phyloP scores from a whole-genome alignment of 2,113 vertebrate genomes.

The Suncus etruscus region DNA sequence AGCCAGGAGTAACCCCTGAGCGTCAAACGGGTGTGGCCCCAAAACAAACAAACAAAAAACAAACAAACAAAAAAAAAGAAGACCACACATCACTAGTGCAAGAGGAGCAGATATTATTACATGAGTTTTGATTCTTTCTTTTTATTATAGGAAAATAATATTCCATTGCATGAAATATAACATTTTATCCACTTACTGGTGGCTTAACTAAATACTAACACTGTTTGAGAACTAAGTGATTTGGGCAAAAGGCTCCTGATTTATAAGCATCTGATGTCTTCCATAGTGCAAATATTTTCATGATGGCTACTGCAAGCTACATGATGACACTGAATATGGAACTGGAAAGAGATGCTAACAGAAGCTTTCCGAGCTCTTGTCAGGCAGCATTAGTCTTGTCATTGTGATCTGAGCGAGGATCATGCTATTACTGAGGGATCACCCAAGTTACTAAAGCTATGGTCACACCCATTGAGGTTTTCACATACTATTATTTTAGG shows the following conservation, averaged over 20 bases:
- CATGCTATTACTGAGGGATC: not conserved
- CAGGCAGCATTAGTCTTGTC: not conserved
- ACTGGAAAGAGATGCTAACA: slow-evolving; percentile 24
- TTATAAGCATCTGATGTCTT: slow-evolving; percentile 33
- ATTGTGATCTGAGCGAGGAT: not conserved
- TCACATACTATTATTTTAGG: not conserved
- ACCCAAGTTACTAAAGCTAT: not conserved
- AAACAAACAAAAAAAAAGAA: no score
- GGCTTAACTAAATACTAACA: not conserved
- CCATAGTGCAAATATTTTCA: not conserved
- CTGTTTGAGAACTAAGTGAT: slow-evolving; percentile 15
- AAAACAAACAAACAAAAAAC: no score
- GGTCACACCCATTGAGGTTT: not conserved
- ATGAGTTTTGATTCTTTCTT: not conserved
- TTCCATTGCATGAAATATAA: not conserved
- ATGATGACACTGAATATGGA: not conserved
- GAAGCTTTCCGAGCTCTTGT: not conserved
- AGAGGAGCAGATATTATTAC: not conserved
- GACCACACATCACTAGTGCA: no score
- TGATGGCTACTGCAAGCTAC: slow-evolving; percentile 11
- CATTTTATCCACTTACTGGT: not conserved
- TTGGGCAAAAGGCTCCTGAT: not conserved
- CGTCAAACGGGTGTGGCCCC: no score
- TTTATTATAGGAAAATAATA: slow-evolving; percentile 32
- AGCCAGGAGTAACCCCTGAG: no score